phyloP scores from a whole-genome alignment of 1,140 invertebrate species.

The Lethrus apterus region DNA sequence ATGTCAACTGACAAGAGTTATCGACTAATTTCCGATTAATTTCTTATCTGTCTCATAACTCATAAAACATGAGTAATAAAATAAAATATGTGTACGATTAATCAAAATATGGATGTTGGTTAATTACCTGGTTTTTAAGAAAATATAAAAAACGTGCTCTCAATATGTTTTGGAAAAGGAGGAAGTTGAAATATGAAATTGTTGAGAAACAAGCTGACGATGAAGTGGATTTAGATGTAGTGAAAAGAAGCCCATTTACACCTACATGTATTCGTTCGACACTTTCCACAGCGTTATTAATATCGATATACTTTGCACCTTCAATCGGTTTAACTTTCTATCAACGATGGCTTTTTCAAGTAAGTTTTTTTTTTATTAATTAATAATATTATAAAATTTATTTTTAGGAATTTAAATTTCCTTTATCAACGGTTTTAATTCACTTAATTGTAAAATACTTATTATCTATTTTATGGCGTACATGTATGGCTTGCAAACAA shows the following conservation, averaged over 20 bases:
- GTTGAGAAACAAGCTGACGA: conserved; percentile 23
- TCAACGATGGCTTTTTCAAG: conserved; percentile 85
- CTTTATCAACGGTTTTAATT: conserved; percentile 73
- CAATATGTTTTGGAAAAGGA: conserved; percentile 32
- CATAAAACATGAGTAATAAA: too few relatives aligned
- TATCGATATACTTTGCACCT: conserved; percentile 77
- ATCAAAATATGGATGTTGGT: too few relatives aligned
- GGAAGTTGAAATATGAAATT: conserved; percentile 30
- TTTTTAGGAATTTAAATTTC: conserved; percentile 72
- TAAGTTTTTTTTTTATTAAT: conserved; percentile 42
- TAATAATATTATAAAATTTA: conserved; percentile 19
- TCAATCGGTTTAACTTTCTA: conserved; percentile 96
- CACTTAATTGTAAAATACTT: conserved; percentile 81
- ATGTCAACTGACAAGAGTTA: too few relatives aligned
- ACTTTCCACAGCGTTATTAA: conserved; percentile 46
- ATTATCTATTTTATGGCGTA: conserved; percentile 59
- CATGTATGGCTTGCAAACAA: conserved; percentile 52
- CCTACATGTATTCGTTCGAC: conserved; percentile 32
- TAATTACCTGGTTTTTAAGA: too few relatives aligned
- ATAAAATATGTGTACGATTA: too few relatives aligned
- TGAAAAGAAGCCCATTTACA: conserved; percentile 30
- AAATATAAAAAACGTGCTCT: too few relatives aligned
- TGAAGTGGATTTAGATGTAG: conserved; percentile 28
- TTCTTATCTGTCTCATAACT: too few relatives aligned
- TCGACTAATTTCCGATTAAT: too few relatives aligned